These are phyloP conservation scores for Pyralis farinalis DNA, from an alignment of 2,888 invertebrate genomes.

Conservation along the genomic window DNA sequence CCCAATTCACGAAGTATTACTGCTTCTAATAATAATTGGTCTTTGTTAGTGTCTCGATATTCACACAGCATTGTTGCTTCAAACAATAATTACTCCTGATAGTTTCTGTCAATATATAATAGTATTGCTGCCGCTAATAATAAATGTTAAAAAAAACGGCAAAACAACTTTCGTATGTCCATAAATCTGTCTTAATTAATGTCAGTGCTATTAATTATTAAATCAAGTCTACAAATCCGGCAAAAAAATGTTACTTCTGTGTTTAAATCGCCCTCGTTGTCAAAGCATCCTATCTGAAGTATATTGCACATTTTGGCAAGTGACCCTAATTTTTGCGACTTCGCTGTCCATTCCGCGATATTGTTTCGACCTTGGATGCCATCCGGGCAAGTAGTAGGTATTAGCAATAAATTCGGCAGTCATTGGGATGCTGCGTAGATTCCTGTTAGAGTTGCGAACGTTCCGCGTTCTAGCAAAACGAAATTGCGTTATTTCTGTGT, in stretches of 20 bases:
- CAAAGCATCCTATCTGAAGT: background rate
- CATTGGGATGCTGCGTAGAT: conserved; percentile 9
- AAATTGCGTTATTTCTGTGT: background rate
- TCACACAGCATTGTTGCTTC: too few species aligned
- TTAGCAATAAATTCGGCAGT: conserved; percentile 8
- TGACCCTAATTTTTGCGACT: conserved; percentile 27
- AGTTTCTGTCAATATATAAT: too few species aligned
- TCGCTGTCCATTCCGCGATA: conserved; percentile 37
- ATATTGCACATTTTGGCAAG: conserved; percentile 1
- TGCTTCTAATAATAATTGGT: too few species aligned
- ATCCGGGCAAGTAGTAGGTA: conserved; percentile 18
- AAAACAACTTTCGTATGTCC: too few species aligned
- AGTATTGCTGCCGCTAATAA: too few species aligned
- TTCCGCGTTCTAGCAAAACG: conserved; percentile 3
- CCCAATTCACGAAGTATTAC: too few species aligned
- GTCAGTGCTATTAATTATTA: too few species aligned
- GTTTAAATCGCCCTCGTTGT: background rate
- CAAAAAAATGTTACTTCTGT: background rate
- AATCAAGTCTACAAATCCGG: background rate
- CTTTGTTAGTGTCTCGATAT: too few species aligned
- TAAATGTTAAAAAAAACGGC: too few species aligned
- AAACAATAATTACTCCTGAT: too few species aligned
- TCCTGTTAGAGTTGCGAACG: conserved; percentile 5
- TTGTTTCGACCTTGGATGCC: conserved; percentile 50
- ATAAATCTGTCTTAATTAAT: too few species aligned